Base-by-base conservation (phyloP, 2,113 vertebrate genomes). In the Entosphenus tridentatus region DNA sequence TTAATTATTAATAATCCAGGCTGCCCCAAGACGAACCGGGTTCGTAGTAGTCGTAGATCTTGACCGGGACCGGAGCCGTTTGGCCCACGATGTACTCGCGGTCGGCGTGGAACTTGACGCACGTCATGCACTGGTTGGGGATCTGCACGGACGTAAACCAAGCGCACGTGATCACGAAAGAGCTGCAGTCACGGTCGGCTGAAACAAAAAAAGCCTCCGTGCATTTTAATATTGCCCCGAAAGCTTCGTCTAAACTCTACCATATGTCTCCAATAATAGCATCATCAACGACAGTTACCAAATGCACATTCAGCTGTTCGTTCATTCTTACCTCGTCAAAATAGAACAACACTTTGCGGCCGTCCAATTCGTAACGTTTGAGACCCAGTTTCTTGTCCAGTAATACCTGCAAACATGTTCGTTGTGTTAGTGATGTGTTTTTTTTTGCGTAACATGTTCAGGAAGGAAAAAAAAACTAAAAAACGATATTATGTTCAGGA, bases 1-100 rank as follows among this genome's bases (percentile, higher is more conserved):
- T 39, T 39, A 39, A 39, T 39, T 39, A 39, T 39, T 39, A 39
- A 39, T 7, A 7, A 39, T 39, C 39, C 39, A 39, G 39, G 39
- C 39, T 39, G 39, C 6, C 39, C 39, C 39, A 7, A 39, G 68
- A 71, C 77, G 1, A 76, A 95, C 89, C 87, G 80, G 87, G 88
- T 78, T 95, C 88, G 0, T 93, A 95, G 80, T 89, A 95, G 76
- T 92, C 88, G 1, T 90, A 93, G 69, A 95, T 83, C 62, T 85
- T 87, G 77, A 90, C 82, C 1, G 88, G 87, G 73, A 89, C 84
- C 2, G 88, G 87, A 2, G 89, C 86, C 0, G 86, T 93, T 80
- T 90, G 89, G 75, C 89, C 89, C 69, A 93, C 86, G 9, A 90
- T 85, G 71, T 86, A 87, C 73, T 93, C 86, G 68, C 88, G 80